A percentile compares a stretch with the other conserved stretches of the same genome.
These are phyloP conservation scores for Cheilosia variabilis DNA, from an alignment of 2,888 invertebrate species.

Conservation along the genomic window DNA sequence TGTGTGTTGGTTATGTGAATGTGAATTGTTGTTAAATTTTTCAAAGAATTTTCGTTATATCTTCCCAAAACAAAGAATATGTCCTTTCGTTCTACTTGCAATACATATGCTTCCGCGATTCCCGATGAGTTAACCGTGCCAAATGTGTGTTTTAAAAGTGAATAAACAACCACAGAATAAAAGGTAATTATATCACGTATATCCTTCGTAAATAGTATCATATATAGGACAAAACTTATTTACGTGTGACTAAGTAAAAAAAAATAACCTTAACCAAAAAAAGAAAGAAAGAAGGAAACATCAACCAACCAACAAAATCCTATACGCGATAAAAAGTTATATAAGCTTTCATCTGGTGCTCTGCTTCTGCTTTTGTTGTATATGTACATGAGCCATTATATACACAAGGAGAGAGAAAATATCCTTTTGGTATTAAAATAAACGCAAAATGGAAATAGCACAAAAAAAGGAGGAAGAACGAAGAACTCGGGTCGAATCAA, in stretches of 20 bases:
- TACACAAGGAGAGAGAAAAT: constrained; percentile 59
- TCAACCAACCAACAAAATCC: constrained; percentile 59
- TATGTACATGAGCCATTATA: constrained; percentile 56
- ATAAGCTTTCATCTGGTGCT: constrained; percentile 71
- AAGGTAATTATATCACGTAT: constrained; percentile 57
- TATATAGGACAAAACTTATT: constrained; percentile 51
- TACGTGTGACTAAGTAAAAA: constrained; percentile 50
- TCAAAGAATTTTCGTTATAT: constrained; percentile 35
- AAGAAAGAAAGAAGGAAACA: constrained; percentile 18
- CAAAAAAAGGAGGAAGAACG: constrained; percentile 24
- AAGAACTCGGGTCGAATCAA: constrained; percentile 66
- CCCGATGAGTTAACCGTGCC: constrained; percentile 44
- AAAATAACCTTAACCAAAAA: constrained; percentile 10
- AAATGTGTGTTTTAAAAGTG: constrained; percentile 59
- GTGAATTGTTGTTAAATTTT: constrained; percentile 67
- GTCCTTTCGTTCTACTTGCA: constrained; percentile 30
- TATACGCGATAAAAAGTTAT: constrained; percentile 67
- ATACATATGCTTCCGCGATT: constrained; percentile 25
- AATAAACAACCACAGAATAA: constrained; percentile 42
- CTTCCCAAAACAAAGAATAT: background rate
- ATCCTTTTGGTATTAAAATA: constrained; percentile 73
- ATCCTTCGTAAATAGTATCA: background rate
- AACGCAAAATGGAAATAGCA: constrained; percentile 70
- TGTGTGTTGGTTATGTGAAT: constrained; percentile 17
- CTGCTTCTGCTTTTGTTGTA: constrained; percentile 54